Percentiles rank a stretch among this genome's conserved stretches.
phyloP scores from a whole-genome alignment of 2,113 vertebrate genomes.

The Condylura cristata region DNA sequence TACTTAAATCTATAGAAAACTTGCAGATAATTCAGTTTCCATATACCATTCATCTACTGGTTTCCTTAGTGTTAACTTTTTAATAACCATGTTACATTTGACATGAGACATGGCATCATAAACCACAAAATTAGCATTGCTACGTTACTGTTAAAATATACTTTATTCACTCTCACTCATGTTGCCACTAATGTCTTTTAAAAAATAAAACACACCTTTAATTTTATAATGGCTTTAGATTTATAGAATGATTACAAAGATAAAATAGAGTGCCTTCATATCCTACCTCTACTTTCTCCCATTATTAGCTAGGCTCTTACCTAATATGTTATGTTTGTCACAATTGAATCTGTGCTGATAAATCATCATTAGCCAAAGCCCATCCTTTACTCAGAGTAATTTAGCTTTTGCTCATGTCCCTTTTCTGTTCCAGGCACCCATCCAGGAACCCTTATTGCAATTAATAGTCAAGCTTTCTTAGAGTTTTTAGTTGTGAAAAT shows the following conservation, averaged over 20 bases:
- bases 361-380: not conserved
- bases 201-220: not conserved
- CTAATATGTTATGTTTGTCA: not conserved
- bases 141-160: not conserved
- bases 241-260: not conserved
- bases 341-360: not conserved
- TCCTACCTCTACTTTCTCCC: not conserved
- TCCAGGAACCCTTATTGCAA: not conserved
- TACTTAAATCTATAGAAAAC: conserved; percentile 10
- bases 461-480: not conserved
- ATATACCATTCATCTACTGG: not conserved
- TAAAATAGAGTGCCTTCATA: not conserved
- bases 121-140: not conserved
- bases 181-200: not conserved
- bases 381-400: not conserved
- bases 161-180: not conserved
- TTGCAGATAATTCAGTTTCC: not conserved
- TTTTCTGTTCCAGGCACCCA: not conserved
- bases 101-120: not conserved
- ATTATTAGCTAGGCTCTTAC: not conserved
- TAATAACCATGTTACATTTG: not conserved
- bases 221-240: not conserved
- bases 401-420: conserved; percentile 1
- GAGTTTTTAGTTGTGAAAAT: not conserved
- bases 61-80: not conserved